A percentile compares a stretch with the other conserved stretches of the same genome.
These are phyloP conservation scores for Scrobipalpa atriplicella DNA, from an alignment of 2,888 invertebrate genomes.

Conservation along the genomic window DNA sequence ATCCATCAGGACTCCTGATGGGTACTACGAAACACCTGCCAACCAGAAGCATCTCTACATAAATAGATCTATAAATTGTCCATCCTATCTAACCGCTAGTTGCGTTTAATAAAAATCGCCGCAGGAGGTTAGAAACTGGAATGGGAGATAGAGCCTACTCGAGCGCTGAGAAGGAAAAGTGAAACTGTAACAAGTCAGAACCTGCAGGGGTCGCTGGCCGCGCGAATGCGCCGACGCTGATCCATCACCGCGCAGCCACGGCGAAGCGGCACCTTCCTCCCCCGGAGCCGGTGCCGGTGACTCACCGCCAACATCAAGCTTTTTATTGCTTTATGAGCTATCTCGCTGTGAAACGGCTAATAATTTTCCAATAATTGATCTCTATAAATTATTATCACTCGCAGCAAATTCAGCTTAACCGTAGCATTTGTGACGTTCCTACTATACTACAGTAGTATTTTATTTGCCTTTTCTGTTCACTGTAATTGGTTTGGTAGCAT, in stretches of 20 bases:
- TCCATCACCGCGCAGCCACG: conserved; percentile 50
- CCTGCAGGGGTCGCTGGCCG: conserved; percentile 76
- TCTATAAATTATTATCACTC: neutral
- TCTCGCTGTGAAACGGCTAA: conserved; percentile 10
- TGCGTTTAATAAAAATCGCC: conserved; percentile 28
- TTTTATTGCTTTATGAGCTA: conserved; percentile 10
- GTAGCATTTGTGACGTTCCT: neutral
- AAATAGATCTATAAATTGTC: conserved; percentile 21
- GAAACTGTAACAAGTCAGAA: conserved; percentile 78
- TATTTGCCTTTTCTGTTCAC: neutral
- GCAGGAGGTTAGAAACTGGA: conserved; percentile 30
- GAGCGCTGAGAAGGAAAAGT: conserved; percentile 66
- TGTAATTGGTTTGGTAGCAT: neutral
- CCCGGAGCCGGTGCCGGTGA: neutral
- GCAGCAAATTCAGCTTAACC: neutral
- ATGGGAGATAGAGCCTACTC: conserved; percentile 7
- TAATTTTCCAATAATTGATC: conserved; percentile 4
- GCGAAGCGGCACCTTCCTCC: conserved; percentile 26
- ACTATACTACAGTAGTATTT: neutral
- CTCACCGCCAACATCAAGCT: neutral
- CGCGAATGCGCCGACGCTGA: conserved; percentile 49
- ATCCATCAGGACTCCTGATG: no score
- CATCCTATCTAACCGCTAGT: conserved; percentile 32
- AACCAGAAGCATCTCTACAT: neutral
- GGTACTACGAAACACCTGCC: neutral